Conservation (phyloP, 2,113 vertebrate species). For the Vicugna pacos region DNA sequence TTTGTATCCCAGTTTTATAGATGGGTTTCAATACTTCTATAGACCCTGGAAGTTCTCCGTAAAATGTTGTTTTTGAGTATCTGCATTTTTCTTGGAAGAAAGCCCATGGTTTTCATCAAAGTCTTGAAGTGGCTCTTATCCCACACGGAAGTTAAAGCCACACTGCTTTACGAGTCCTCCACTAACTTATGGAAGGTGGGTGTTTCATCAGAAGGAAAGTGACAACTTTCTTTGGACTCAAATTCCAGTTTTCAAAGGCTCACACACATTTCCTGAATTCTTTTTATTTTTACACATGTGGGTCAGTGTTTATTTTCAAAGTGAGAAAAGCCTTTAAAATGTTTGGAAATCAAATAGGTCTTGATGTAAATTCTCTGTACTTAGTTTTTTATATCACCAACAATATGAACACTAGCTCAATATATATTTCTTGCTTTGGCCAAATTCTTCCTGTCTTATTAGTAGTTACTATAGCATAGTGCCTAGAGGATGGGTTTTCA, state of each 20-base stretch:
- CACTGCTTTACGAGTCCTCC: not conserved
- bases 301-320: not conserved
- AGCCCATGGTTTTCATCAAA: not conserved
- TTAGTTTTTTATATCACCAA: not conserved
- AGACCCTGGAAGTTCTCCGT: not conserved
- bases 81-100: not conserved
- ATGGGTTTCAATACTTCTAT: not conserved
- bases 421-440: not conserved
- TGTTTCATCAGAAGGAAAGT: not conserved
- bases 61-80: not conserved
- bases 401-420: not conserved
- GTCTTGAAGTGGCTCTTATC: not conserved
- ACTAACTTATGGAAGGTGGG: not conserved
- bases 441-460: slow-evolving; percentile 33
- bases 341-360: not conserved
- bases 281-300: not conserved
- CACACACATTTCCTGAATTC: not conserved
- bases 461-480: not conserved
- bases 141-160: not conserved
- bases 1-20: not conserved
- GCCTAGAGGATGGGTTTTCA: not conserved
- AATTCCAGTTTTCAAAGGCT: not conserved
- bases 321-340: slow-evolving; percentile 6
- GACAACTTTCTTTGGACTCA: not conserved
- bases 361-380: slow-evolving; percentile 39